Evolutionary conservation across 1,140 invertebrate genomes (phyloP).

Genomic region (Nasonia giraulti): DNA sequence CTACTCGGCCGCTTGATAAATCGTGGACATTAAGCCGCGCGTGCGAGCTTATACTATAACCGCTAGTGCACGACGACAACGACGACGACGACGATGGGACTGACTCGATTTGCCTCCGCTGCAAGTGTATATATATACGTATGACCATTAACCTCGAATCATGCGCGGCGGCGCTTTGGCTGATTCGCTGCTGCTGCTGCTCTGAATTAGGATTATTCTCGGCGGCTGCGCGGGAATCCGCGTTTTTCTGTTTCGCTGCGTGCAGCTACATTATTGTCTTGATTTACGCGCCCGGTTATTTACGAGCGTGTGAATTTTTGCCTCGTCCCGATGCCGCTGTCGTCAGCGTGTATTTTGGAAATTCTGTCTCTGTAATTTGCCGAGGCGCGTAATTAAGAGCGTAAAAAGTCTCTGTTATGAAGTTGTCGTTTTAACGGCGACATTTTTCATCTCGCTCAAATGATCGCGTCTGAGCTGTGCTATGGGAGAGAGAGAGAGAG

Average conservation of each 20-base stretch:
- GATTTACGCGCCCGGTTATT: conserved; percentile 18
- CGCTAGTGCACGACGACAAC: not conserved
- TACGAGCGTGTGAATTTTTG: not conserved
- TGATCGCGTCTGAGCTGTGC: not conserved
- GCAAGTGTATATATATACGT: conserved; percentile 52
- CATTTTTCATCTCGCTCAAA: not conserved
- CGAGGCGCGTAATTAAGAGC: no score
- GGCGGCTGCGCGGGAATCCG: not conserved
- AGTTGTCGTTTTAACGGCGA: no score
- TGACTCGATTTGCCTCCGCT: not conserved
- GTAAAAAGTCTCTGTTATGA: no score
- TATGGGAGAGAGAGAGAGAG: no score
- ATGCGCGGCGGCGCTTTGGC: not conserved
- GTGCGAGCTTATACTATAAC: not conserved
- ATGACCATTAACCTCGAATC: conserved; percentile 60
- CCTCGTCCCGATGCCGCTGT: not conserved
- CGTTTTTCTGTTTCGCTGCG: not conserved
- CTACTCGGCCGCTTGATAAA: conserved; percentile 61
- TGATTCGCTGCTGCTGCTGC: conserved; percentile 8
- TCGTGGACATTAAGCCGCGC: conserved; percentile 62
- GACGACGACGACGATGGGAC: not conserved
- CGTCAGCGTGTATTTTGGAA: no score
- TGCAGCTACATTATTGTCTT: not conserved
- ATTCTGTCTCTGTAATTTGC: not conserved
- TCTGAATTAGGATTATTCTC: conserved; percentile 25